phyloP scores from a whole-genome alignment of 1,140 invertebrate genomes.

The Formica exsecta region DNA sequence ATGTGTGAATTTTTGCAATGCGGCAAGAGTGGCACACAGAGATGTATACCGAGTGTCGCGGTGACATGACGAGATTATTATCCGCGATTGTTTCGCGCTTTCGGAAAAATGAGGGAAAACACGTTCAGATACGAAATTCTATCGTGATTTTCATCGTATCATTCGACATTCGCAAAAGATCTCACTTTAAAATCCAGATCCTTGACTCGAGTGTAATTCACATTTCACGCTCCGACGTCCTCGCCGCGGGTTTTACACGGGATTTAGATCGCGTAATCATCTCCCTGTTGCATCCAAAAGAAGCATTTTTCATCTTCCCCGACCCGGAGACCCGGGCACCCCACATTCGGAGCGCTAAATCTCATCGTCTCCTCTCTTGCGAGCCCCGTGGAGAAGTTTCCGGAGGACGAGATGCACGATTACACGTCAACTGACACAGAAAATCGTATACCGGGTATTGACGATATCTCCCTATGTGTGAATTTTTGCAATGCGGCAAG shows the following conservation, averaged over 20 bases:
- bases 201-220: slow-evolving; percentile 24
- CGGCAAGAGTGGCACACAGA: slow-evolving; percentile 35
- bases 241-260: slow-evolving; percentile 24
- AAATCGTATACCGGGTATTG: slow-evolving; percentile 19
- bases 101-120: background rate
- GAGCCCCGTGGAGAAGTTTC: slow-evolving; percentile 19
- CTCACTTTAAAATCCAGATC: slow-evolving; percentile 25
- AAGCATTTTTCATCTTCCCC: background rate
- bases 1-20: slow-evolving; percentile 15
- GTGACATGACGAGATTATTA: background rate
- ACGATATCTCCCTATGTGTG: background rate
- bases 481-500: slow-evolving; percentile 22
- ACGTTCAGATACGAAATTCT: background rate
- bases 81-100: background rate
- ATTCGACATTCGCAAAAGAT: background rate
- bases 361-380: slow-evolving; percentile 2
- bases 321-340: background rate
- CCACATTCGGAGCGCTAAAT: background rate
- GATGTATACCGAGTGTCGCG: background rate
- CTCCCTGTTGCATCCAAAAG: slow-evolving; percentile 39
- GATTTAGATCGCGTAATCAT: slow-evolving; percentile 48
- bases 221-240: slow-evolving; percentile 19
- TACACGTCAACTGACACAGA: slow-evolving; percentile 25
- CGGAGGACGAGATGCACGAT: slow-evolving; percentile 46
- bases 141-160: background rate